Conservation (phyloP, 2,113 vertebrate genomes). For the Pyxicephalus adspersus region DNA sequence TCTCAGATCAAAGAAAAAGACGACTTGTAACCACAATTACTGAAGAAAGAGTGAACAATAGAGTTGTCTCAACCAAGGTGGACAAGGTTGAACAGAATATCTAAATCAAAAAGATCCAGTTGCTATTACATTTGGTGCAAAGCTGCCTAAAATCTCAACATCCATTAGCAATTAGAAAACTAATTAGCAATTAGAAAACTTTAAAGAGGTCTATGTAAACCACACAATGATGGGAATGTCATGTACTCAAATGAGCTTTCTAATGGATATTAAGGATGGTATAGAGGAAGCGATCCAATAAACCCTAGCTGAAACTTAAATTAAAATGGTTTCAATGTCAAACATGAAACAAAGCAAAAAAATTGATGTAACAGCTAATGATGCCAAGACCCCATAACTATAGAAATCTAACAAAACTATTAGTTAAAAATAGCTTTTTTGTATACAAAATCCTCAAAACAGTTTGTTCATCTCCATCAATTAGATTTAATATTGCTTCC, state of each 20-base stretch:
- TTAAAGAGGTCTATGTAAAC: not conserved
- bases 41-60: constrained; percentile 63
- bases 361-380: too few relatives aligned
- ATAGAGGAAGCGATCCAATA: not conserved
- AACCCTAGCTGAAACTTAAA: too few relatives aligned
- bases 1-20: constrained; percentile 61
- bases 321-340: too few relatives aligned
- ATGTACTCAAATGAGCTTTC: not conserved
- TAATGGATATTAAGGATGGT: not conserved
- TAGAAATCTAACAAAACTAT: too few relatives aligned
- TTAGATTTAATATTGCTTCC: too few relatives aligned
- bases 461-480: too few relatives aligned
- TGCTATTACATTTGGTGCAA: not conserved
- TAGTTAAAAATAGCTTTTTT: too few relatives aligned
- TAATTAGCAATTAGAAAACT: not conserved
- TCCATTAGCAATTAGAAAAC: too few relatives aligned
- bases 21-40: constrained; percentile 65
- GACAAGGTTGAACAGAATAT: constrained; percentile 65
- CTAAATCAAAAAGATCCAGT: constrained; percentile 47
- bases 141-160: not conserved
- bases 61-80: constrained; percentile 63
- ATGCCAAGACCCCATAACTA: too few relatives aligned
- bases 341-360: too few relatives aligned
- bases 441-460: too few relatives aligned
- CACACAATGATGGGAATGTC: not conserved